Evolutionary conservation across 2,797 vertebrate genomes (phyloP), one percentile per base, ranked within the genome.

Genomic region (Bradypodion pumilum): DNA sequence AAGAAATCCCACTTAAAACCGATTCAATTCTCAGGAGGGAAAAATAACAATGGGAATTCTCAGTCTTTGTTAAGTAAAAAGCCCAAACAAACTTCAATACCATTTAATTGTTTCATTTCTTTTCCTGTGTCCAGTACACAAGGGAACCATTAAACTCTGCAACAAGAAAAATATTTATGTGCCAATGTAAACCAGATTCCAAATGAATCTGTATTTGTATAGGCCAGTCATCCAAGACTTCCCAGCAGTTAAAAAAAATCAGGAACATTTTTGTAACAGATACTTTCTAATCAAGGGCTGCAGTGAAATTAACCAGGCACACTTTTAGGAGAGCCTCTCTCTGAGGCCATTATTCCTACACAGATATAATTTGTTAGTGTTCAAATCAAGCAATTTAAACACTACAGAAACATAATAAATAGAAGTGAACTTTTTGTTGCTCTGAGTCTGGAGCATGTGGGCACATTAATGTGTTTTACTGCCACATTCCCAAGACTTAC

Each of bases 261-360:
- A 78, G 56, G 70, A 86, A 78, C 46, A 72, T 78, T 85, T 78
- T 78, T 32, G 35, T 42, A 81, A 82, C 74, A 72, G 79, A 77
- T 77, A 49, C 74, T 77, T 75, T 81, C 25, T 85, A 79, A 85
- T 65, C 44, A 81, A 63, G 44, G n/a, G 69, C 49, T 69, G 62
- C 60, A n/a, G 12, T 79, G 81, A 70, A 75, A 75, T 77, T 85
- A 81, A 62, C 79, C 84, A 77, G 84, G 15, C 63, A 76, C 56
- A 29, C n/a, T 7, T 21, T 76, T 65, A 49, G 46, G 42, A 16
- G 4, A 68, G 46, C 62, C 70, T 21, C 65, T n/a, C 60, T 42
- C 35, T 21, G 5, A 49, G 32, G 32, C 40, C 10, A 35, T 46
- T 44, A 19, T 3, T 44, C 37, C n/a, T 52, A 74, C 23, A 40